These are phyloP conservation scores for Tiliacea citrago DNA, from an alignment of 2,888 invertebrate genomes.

Conservation along the genomic window DNA sequence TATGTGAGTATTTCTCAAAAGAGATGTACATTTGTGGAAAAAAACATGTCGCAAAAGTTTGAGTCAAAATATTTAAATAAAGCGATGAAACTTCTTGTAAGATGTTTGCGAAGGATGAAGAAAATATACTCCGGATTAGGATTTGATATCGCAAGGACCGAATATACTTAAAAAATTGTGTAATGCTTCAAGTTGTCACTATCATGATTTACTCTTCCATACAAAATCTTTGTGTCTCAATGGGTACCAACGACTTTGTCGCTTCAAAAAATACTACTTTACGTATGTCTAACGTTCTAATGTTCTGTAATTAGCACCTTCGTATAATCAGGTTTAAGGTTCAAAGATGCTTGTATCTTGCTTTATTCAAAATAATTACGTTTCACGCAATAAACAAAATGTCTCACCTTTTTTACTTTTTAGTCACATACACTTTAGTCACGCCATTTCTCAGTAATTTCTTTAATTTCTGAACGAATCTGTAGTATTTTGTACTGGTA, in stretches of 20 bases:
- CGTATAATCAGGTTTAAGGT: neutral
- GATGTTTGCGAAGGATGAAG: slow-evolving; percentile 2
- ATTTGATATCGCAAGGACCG: slow-evolving; percentile 4
- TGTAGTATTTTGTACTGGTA: slow-evolving; percentile 4
- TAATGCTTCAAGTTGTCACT: slow-evolving; percentile 2
- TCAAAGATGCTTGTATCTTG: neutral
- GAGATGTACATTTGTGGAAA: neutral
- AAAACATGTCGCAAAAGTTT: slow-evolving; percentile 1
- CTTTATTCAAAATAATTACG: slow-evolving; percentile 8
- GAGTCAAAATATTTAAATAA: neutral
- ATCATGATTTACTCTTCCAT: slow-evolving; percentile 8
- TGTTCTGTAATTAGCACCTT: slow-evolving; percentile 3
- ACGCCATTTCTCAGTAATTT: slow-evolving; percentile 6
- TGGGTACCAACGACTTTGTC: slow-evolving; percentile 1
- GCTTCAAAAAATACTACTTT: slow-evolving; percentile 1
- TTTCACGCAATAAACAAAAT: slow-evolving; percentile 18
- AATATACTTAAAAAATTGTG: neutral
- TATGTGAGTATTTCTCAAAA: slow-evolving; percentile 1
- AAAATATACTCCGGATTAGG: slow-evolving; percentile 2
- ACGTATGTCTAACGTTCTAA: neutral
- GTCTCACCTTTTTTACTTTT: slow-evolving; percentile 9
- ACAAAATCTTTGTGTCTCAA: slow-evolving; percentile 7
- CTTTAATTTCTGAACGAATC: slow-evolving; percentile 1
- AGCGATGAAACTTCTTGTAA: neutral
- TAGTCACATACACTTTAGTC: slow-evolving; percentile 12